These are phyloP conservation scores for Zonotrichia leucophrys DNA, from an alignment of 2,113 vertebrate genomes.

Conservation along the genomic window DNA sequence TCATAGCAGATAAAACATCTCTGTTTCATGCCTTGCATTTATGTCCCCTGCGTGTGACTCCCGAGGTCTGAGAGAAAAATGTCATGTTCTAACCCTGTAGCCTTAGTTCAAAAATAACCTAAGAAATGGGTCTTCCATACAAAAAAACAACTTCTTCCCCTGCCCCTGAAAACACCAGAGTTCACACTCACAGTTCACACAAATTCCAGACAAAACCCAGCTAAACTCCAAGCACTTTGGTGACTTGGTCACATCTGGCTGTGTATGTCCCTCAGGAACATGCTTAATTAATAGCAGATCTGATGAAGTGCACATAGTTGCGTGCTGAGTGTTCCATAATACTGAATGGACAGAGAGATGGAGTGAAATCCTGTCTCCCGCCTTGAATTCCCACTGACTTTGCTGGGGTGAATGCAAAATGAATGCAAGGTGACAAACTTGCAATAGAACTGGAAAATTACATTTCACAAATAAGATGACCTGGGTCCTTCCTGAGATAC, in stretches of 20 bases:
- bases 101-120: conserved; percentile 32
- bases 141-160: background rate
- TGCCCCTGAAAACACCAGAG: background rate
- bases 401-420: background rate
- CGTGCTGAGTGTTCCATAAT: conserved; percentile 59
- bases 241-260: conserved; percentile 56
- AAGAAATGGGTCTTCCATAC: conserved; percentile 34
- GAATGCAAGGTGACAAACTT: background rate
- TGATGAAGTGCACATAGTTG: conserved; percentile 44
- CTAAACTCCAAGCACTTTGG: background rate
- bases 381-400: background rate
- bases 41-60: background rate
- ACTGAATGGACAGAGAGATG: background rate
- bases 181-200: background rate
- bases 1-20: background rate
- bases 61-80: background rate
- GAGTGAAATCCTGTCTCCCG: conserved; percentile 4
- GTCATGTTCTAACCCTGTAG: background rate
- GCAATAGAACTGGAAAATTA: background rate
- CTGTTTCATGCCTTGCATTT: background rate
- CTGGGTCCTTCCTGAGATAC: background rate
- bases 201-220: conserved; percentile 43
- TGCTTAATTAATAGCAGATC: conserved; percentile 51
- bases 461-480: background rate
- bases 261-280: background rate